phyloP scores from a whole-genome alignment of 2,797 vertebrate species.

The Sebastes paucispinis region DNA sequence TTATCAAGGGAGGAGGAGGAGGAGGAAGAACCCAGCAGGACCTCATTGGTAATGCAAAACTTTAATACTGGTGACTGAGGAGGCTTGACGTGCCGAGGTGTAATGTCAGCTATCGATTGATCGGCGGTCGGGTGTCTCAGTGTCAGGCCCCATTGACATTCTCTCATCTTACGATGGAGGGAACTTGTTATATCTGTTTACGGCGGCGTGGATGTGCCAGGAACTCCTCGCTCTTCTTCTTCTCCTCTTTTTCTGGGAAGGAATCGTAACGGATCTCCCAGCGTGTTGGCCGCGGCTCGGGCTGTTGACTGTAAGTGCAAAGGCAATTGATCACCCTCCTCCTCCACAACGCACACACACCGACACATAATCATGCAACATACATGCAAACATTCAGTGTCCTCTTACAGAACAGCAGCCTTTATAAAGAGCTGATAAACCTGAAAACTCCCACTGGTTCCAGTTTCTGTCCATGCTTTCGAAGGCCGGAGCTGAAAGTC shows the following conservation, averaged over 20 bases:
- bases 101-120: conserved; percentile 77
- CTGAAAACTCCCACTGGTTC: background rate
- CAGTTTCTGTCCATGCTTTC: background rate
- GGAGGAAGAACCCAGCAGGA: conserved; percentile 1
- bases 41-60: conserved; percentile 69
- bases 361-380: background rate
- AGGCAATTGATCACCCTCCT: conserved; percentile 49
- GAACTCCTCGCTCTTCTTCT: conserved; percentile 61
- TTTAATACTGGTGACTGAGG: conserved; percentile 46
- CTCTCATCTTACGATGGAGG: conserved; percentile 81
- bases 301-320: conserved; percentile 62
- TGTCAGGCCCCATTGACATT: conserved; percentile 83
- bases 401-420: background rate
- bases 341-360: background rate
- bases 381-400: conserved; percentile 5
- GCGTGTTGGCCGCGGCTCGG: conserved; percentile 12
- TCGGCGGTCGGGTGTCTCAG: conserved; percentile 73
- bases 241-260: conserved; percentile 66
- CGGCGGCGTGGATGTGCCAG: conserved; percentile 70
- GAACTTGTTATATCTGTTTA: conserved; percentile 71
- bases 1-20: conserved; percentile 6
- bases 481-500: background rate
- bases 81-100: conserved; percentile 62
- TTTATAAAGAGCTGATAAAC: background rate
- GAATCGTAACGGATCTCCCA: conserved; percentile 62